Evolutionary conservation across 2,113 vertebrate species (phyloP).

Genomic region (Malurus elegans): DNA sequence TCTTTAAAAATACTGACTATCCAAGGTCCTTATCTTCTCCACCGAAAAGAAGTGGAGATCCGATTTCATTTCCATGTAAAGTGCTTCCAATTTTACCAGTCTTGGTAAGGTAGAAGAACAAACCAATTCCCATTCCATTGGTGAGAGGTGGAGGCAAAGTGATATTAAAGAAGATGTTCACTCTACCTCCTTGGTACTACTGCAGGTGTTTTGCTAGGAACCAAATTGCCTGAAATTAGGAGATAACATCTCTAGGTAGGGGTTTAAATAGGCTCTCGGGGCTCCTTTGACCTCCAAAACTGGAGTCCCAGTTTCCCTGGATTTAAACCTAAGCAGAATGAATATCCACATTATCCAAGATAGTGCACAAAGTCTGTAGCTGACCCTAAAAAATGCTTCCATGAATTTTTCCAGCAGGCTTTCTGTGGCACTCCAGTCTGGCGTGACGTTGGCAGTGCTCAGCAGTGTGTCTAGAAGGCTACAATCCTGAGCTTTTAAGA

Average conservation of each 20-base stretch:
- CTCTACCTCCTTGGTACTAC: not conserved
- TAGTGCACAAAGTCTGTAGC: not conserved
- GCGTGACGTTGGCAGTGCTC: accelerated
- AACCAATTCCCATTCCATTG: not conserved
- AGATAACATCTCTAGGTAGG: not conserved
- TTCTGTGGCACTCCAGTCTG: not conserved
- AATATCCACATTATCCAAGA: not conserved
- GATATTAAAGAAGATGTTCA: not conserved
- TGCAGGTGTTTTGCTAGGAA: not conserved
- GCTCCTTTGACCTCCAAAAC: not conserved
- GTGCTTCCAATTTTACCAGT: not conserved
- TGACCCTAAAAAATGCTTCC: not conserved
- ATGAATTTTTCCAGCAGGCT: accelerated
- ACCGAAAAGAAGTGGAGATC: not conserved
- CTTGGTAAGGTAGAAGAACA: not conserved
- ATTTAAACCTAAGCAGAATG: not conserved
- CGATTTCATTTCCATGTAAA: not conserved
- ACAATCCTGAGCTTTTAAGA: not conserved
- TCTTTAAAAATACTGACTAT: not conserved
- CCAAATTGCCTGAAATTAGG: not conserved
- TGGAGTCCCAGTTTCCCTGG: not conserved
- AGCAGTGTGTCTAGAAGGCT: not conserved
- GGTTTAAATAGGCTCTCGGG: not conserved
- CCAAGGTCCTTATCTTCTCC: not conserved
- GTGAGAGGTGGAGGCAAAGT: not conserved